phyloP scores from a whole-genome alignment of 2,888 invertebrate species.

The Amiota minor region DNA sequence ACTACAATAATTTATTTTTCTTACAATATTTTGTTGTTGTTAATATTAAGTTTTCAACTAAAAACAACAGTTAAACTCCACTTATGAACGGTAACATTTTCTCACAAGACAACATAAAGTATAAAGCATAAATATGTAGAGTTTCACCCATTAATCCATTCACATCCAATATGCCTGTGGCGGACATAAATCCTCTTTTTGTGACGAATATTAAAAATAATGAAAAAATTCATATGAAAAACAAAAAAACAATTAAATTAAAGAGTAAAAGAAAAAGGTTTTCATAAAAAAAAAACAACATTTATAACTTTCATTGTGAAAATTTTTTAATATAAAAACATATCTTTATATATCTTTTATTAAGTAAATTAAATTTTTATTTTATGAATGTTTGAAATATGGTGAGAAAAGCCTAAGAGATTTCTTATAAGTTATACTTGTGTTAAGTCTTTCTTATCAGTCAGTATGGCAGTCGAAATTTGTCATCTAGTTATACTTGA shows the following conservation, averaged over 20 bases:
- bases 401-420: too few relatives aligned
- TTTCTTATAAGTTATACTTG: too few relatives aligned
- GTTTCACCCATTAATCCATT: neutral
- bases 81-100: conserved; percentile 21
- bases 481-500: too few relatives aligned
- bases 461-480: too few relatives aligned
- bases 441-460: too few relatives aligned
- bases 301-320: conserved; percentile 10
- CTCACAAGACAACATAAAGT: neutral
- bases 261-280: conserved; percentile 3
- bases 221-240: neutral
- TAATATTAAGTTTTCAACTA: neutral
- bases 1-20: neutral
- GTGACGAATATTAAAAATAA: conserved; percentile 13
- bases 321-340: neutral
- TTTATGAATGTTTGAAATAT: too few relatives aligned
- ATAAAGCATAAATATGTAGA: neutral
- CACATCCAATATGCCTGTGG: neutral
- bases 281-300: neutral
- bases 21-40: neutral
- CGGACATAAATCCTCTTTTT: conserved; percentile 16
- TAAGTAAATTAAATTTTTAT: neutral
- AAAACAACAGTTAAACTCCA: conserved; percentile 16
- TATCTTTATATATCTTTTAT: neutral
- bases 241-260: neutral